phyloP scores from a whole-genome alignment of 2,888 invertebrate genomes.

The Deilephila elpenor region DNA sequence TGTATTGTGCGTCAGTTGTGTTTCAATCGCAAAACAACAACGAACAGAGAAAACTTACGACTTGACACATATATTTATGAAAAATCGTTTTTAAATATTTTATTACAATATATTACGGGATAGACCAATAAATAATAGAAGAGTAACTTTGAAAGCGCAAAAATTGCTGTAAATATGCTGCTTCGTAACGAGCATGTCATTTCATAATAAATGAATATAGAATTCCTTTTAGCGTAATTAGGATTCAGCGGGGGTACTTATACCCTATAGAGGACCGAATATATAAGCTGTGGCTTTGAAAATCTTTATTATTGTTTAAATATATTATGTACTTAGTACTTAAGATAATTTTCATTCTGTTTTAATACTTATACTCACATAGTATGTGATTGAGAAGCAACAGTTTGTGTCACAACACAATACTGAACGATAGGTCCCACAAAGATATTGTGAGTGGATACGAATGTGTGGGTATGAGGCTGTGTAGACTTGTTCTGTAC shows the following conservation, averaged over 20 bases:
- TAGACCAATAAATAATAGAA: no score
- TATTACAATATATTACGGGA: not conserved
- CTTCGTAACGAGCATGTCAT: no score
- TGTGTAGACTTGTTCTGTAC: constrained; percentile 41
- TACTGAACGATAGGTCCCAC: constrained; percentile 26
- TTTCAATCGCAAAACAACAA: constrained; percentile 56
- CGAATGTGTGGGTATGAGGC: constrained; percentile 34
- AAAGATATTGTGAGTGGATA: constrained; percentile 25
- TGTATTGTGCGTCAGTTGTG: constrained; percentile 61
- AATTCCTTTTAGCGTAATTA: no score
- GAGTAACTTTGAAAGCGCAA: no score
- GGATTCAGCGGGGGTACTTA: no score
- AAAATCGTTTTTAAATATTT: not conserved
- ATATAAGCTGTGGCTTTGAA: no score
- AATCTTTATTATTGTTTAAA: no score
- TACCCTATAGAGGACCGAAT: no score
- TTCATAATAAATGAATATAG: no score
- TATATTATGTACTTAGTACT: no score
- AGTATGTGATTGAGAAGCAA: constrained; percentile 27
- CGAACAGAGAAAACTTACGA: constrained; percentile 56
- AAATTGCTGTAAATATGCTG: no score
- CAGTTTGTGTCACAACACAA: constrained; percentile 35
- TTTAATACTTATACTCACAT: not conserved
- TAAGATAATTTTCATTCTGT: not conserved
- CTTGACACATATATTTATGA: constrained; percentile 40